phyloP scores from a whole-genome alignment of 2,113 vertebrate genomes.

The Mola mola region DNA sequence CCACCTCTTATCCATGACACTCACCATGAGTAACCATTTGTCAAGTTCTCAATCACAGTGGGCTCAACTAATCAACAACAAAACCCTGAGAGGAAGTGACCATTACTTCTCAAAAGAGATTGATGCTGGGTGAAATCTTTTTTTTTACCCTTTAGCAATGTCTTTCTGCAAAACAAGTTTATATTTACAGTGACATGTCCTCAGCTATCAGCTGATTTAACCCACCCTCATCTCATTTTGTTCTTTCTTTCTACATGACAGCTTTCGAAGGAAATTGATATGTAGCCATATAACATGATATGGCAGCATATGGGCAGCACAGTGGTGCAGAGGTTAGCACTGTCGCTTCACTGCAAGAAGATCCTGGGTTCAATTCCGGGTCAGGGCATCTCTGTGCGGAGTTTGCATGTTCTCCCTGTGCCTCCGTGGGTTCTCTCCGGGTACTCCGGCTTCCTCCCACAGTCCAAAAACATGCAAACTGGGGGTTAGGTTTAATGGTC shows the following conservation, averaged over 20 bases:
- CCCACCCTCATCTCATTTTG: background rate
- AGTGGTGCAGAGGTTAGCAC: no score
- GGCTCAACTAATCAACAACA: conserved; percentile 59
- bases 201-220: background rate
- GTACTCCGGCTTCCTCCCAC: no score
- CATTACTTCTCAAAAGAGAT: conserved; percentile 74
- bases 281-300: conserved; percentile 2
- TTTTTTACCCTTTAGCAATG: conserved; percentile 49
- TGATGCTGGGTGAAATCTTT: conserved; percentile 49
- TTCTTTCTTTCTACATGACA: background rate
- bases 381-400: no score
- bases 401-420: no score
- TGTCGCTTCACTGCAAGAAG: no score
- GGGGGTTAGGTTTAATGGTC: no score
- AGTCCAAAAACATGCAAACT: no score
- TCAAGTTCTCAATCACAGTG: conserved; percentile 67
- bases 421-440: no score
- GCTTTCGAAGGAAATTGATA: background rate
- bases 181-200: conserved; percentile 47
- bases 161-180: conserved; percentile 52
- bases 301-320: background rate
- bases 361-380: no score
- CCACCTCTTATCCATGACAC: conserved; percentile 2
- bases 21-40: conserved; percentile 38
- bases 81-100: conserved; percentile 63